Base-by-base conservation (phyloP, 2,888 invertebrate genomes). In the Orthosia incerta region DNA sequence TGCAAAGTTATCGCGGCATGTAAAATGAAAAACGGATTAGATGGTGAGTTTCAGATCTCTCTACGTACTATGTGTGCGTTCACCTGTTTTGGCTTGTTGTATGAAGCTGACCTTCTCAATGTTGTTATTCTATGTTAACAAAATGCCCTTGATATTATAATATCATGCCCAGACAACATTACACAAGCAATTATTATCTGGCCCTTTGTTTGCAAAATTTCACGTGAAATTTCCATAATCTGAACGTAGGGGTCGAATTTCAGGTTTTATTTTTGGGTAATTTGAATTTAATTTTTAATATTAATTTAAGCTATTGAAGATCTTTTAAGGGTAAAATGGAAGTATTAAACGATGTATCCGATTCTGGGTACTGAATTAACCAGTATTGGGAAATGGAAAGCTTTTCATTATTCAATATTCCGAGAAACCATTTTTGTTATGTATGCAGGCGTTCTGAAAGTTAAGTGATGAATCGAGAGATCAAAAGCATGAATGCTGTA, bases 101-200 rank as follows among this genome's bases (percentile, higher is more conserved):
- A 4, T 39, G 31, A 39, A 16, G 4, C 15, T 57, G 46, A 51
- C 57, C 46, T 75, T 67, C 75, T 75, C 20, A n/a, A 57, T 57
- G 56, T 13, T 20, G 45, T 57, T 39, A 59, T 72, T 59, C 4
- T n/a, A 65, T 55, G 61, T 76, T 61, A 62, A 51, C 59, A 51
- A 15, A 65, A 56, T 83, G 68, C 76, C 79, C 76, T 82, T 74
- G 67, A 64, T 74, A 77, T 76, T 62, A 74, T 81, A 74, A 75
- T 82, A 72, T 65, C 70, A 74, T 79, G 73, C 71, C 78, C 74
- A 83, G 76, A 84, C 86, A 80, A 82, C 77, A 79, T 83, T 79
- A 75, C 62, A 82, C 69, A 80, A 78, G 70, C 71, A 86, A 84
- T 86, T 80, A 83, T 74, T 74, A 82, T 65, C 62, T 78, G 71